Evolutionary conservation across 2,113 vertebrate species (phyloP), one percentile per base, ranked within the genome.

Genomic region (Centropus unirufus): DNA sequence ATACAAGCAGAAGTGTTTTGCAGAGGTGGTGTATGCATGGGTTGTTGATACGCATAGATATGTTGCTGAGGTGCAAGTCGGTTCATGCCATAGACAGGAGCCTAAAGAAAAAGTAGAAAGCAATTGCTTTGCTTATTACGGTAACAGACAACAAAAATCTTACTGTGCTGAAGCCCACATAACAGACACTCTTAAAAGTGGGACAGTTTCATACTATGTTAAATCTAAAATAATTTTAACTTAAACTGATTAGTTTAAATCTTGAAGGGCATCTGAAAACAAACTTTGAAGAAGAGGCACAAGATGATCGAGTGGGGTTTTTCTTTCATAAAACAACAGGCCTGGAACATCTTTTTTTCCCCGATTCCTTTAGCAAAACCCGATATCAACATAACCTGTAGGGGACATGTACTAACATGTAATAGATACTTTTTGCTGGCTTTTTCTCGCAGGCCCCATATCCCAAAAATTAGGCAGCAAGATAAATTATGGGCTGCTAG

Each of bases 21-120:
- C 81, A 99, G 94, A 76, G 99, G 99, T 58, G 99, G 99, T 5
- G 99, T 99, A 88, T 99, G 98, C 90, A 98, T 98, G 9, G 98
- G 98, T 61, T 98, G 99, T 27, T 99, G 98, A 92, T 99, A 99
- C 36, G 98, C 97, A 91, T 99, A 99, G 96, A 99, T 98, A 74
- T 99, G 99, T 67, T 99, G 99, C 83, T 99, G 99, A 72, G 98
- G 98, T 12, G 99, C 97, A 94, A 99, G 98, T 83, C 99, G 98
- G 94, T 99, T 99, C 97, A 99, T 98, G 84, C 98, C 98, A 95
- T 99, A 99, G 91, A 99, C 98, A 54, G 98, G 98, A 78, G 98
- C 98, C 99, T 96, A 70, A 94, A 94, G 74, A 30, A 66, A 75
- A 85, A 87, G 24, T 61, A 94, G 58, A 92, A 69, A 84, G 61